phyloP scores from a whole-genome alignment of 2,888 invertebrate species.

The Acronicta leporina region DNA sequence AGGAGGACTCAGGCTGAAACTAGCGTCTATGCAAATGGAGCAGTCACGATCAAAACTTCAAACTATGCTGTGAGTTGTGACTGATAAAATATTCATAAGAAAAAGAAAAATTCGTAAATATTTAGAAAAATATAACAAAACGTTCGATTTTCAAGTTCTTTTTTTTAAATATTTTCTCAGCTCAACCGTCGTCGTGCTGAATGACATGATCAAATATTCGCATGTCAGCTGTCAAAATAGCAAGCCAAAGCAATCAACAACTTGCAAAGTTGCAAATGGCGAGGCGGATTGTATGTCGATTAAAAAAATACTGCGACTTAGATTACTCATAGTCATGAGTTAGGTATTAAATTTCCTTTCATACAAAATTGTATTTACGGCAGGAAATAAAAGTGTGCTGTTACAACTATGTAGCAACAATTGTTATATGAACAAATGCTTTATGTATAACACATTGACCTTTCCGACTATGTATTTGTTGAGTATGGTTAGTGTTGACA shows the following conservation, averaged over 20 bases:
- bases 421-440: conserved; percentile 46
- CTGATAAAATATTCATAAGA: too few species aligned
- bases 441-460: conserved; percentile 52
- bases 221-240: conserved; percentile 14
- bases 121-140: background rate
- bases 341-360: conserved; percentile 16
- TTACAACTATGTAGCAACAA: conserved; percentile 44
- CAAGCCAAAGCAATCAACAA: conserved; percentile 7
- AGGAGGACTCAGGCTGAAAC: background rate
- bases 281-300: background rate
- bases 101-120: too few species aligned
- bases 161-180: background rate
- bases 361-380: conserved; percentile 32
- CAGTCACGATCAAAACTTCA: too few species aligned
- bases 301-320: conserved; percentile 13
- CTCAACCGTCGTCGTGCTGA: background rate
- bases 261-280: conserved; percentile 6
- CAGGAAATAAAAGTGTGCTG: conserved; percentile 43
- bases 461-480: conserved; percentile 57
- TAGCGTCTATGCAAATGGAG: too few species aligned
- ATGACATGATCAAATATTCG: conserved; percentile 10
- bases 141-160: background rate
- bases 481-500: conserved; percentile 72
- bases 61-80: too few species aligned
- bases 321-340: conserved; percentile 15